Evolutionary conservation across 2,888 invertebrate species (phyloP), one percentile per base, ranked within the genome.

Genomic region (Drosophila picticornis): DNA sequence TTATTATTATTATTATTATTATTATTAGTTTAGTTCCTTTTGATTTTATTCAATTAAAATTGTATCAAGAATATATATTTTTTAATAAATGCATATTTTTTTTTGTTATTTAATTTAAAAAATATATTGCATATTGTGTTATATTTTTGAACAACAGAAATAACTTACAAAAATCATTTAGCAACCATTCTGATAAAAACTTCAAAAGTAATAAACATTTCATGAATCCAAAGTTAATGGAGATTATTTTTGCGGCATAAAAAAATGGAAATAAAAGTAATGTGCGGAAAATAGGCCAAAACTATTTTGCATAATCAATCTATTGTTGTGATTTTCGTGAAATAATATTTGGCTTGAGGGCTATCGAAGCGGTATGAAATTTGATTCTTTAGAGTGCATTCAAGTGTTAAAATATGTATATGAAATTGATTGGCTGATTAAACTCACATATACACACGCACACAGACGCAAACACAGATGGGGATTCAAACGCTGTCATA

Each of bases 381-480:
- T 83, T 68, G 58, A 78, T 78, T 76, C 78, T 84, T 82, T 83
- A 53, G 52, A 72, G 71, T 52, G 71, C 80, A 75, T 71, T 83
- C 73, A 60, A 84, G 88, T 83, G 83, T 77, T 77, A 75, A 87
- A 87, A 85, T 84, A 82, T 83, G 78, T 81, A 76, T 83, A 75
- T 71, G 77, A 77, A 85, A 87, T 83, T 87, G 84, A 85, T 87
- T 87, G 88, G 83, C 79, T 85, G 76, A 84, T 87, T 85, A 83
- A 79, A 79, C 83, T 43, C 73, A 68, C 52, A 72, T 56, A 64
- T 38, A 57, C 59, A 52, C 53, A 55, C 34, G 10, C 31, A 38
- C 13, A 27, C 34, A 60, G 51, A 38, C 52, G 36, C 7, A 55
- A 5, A 46, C 19, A 31, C 11, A 53, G 16, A 50, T 22, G 61